Evolutionary conservation across 1,140 invertebrate genomes (phyloP).

Genomic region (Matsumurasca onukii): DNA sequence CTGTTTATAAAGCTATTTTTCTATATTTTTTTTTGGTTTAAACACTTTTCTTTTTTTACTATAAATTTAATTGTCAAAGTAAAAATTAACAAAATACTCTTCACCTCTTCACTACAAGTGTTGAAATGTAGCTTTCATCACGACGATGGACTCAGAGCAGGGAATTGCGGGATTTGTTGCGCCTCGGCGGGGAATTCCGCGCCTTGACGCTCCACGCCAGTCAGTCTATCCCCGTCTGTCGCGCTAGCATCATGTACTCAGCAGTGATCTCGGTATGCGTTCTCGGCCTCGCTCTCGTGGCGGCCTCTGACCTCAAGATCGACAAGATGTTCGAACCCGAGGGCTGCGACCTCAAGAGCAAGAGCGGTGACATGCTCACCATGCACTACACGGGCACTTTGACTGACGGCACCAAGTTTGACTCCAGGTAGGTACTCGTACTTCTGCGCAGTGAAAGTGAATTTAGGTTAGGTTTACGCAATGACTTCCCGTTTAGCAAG

Average conservation of each 20-base stretch:
- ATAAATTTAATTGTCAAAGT: no score
- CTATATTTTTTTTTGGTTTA: no score
- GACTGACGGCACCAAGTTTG: conserved; percentile 86
- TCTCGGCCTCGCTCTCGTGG: conserved; percentile 3
- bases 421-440: conserved; percentile 92
- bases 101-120: no score
- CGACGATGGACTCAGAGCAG: no score
- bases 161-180: no score
- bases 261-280: not conserved
- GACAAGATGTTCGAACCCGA: conserved; percentile 73
- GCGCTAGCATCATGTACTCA: conserved; percentile 29
- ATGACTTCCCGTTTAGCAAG: not conserved
- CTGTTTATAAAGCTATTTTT: no score
- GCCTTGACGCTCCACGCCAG: conserved; percentile 22
- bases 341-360: conserved; percentile 76
- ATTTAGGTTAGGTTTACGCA: not conserved
- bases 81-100: no score
- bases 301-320: conserved; percentile 66
- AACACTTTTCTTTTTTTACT: no score
- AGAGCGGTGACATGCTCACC: conserved; percentile 83
- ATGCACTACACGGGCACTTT: conserved; percentile 94
- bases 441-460: no score
- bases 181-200: not conserved
- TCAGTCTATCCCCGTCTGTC: conserved; percentile 22
- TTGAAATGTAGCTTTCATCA: no score